Percentiles rank a stretch among this genome's conserved stretches.
Evolutionary conservation across 2,113 vertebrate genomes (phyloP).

Genomic region (human (Homo sapiens)): DNA sequence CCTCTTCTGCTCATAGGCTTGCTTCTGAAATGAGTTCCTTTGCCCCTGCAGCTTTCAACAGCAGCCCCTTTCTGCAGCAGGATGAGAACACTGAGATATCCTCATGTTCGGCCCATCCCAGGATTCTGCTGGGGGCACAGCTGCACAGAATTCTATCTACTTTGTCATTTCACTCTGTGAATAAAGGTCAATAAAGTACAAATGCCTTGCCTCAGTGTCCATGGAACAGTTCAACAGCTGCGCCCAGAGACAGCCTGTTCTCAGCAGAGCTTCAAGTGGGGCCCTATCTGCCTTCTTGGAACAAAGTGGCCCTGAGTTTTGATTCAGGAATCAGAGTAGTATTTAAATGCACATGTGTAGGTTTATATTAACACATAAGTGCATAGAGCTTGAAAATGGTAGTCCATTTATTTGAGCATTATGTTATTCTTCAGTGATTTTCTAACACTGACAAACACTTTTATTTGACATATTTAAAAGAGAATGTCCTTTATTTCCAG

Average conservation of each 20-base stretch:
- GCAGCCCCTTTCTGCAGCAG: not conserved
- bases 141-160: not conserved
- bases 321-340: not conserved
- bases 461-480: not conserved
- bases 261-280: not conserved
- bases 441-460: not conserved
- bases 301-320: not conserved
- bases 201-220: not conserved
- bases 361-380: not conserved
- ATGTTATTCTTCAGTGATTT: not conserved
- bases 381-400: not conserved
- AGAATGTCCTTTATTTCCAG: not conserved
- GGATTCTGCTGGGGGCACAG: not conserved
- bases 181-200: not conserved
- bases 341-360: rapidly evolving
- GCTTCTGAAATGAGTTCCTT: not conserved
- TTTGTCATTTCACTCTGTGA: not conserved
- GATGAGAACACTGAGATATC: not conserved
- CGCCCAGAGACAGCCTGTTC: not conserved
- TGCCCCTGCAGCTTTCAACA: not conserved
- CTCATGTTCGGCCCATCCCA: not conserved
- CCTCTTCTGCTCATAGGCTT: not conserved
- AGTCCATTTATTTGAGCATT: not conserved
- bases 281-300: not conserved
- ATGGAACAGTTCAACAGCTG: not conserved